Percentiles rank a stretch among this genome's conserved stretches.
These are phyloP conservation scores for Echinarachnius parma DNA, from an alignment of 53 echinoderm and acorn worm species.

Conservation along the genomic window DNA sequence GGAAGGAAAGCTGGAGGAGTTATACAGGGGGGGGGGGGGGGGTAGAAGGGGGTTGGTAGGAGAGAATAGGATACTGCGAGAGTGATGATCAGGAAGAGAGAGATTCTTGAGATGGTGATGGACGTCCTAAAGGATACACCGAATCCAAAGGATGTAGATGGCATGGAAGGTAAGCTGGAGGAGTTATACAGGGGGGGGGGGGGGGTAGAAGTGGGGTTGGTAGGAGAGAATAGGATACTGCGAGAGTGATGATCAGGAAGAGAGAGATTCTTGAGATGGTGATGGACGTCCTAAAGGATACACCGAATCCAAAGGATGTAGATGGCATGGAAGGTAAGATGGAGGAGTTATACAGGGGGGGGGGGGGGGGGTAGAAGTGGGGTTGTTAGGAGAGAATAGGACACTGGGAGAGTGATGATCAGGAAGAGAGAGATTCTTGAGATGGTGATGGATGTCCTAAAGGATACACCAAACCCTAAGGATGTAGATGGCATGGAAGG, in stretches of 20 bases:
- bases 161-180: constrained; percentile 82
- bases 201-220: too few species aligned
- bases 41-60: too few species aligned
- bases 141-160: constrained; percentile 73
- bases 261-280: constrained; percentile 69
- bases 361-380: too few species aligned
- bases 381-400: too few species aligned
- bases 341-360: too few species aligned
- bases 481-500: constrained; percentile 77
- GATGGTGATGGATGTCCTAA: constrained; percentile 66
- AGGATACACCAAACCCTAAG: constrained; percentile 82
- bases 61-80: too few species aligned
- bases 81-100: constrained; percentile 78
- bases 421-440: constrained; percentile 68
- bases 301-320: constrained; percentile 76
- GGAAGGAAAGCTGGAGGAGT: constrained; percentile 86
- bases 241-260: constrained; percentile 74
- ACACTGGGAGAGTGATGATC: constrained; percentile 73
- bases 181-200: too few species aligned
- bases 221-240: too few species aligned
- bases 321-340: constrained; percentile 78
- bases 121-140: constrained; percentile 76
- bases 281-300: constrained; percentile 67
- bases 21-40: too few species aligned
- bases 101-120: constrained; percentile 60